Conservation (phyloP, 2,888 invertebrate genomes). For the Pycnomerus fuliginosus region DNA sequence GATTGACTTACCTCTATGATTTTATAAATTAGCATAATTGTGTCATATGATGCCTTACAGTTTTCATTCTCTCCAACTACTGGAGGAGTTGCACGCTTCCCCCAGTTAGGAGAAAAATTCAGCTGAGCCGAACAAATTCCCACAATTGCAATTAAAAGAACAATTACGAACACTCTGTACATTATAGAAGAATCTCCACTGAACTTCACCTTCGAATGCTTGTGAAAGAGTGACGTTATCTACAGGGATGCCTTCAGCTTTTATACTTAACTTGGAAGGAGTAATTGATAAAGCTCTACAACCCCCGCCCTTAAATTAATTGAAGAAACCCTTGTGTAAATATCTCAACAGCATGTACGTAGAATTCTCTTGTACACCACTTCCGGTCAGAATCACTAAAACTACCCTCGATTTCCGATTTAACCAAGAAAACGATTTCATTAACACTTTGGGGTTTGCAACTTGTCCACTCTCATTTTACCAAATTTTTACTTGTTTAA, state of each 20-base stretch:
- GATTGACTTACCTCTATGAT: slow-evolving; percentile 57
- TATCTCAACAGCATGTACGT: slow-evolving; percentile 34
- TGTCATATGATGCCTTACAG: slow-evolving; percentile 58
- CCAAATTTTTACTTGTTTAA: slow-evolving; percentile 13
- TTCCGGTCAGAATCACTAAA: background rate
- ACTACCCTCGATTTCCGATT: background rate
- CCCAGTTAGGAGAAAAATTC: slow-evolving; percentile 51
- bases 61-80: slow-evolving; percentile 41
- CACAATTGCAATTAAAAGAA: slow-evolving; percentile 33
- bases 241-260: slow-evolving; percentile 24
- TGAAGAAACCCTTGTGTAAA: slow-evolving; percentile 41
- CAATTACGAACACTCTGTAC: slow-evolving; percentile 29
- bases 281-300: slow-evolving; percentile 25
- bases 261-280: slow-evolving; percentile 29
- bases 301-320: slow-evolving; percentile 41
- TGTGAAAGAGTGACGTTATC: slow-evolving; percentile 27
- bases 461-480: slow-evolving; percentile 1
- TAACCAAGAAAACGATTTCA: background rate
- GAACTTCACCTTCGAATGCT: slow-evolving; percentile 20
- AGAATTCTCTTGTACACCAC: background rate
- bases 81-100: slow-evolving; percentile 40
- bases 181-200: slow-evolving; percentile 21
- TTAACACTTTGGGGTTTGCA: background rate
- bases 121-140: slow-evolving; percentile 45
- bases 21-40: slow-evolving; percentile 60